Conservation (phyloP, 1,140 invertebrate genomes). For the Holotrichia oblita region DNA sequence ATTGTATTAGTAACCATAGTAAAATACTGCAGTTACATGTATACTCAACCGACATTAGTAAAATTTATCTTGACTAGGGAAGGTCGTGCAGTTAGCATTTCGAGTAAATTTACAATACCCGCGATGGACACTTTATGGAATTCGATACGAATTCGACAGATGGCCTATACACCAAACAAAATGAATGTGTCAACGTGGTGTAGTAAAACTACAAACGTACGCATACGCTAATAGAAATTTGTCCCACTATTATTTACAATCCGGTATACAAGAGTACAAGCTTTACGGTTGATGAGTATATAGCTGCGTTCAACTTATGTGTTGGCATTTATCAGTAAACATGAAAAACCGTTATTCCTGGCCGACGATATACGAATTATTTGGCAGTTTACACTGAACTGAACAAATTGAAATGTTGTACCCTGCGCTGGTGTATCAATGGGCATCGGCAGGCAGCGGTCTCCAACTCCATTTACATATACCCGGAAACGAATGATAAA, state of each 20-base stretch:
- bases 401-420: constrained; percentile 35
- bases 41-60: background rate
- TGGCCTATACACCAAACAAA: background rate
- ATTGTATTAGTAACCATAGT: too few relatives aligned
- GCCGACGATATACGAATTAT: background rate
- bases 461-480: constrained; percentile 28
- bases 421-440: background rate
- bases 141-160: background rate
- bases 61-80: constrained; percentile 14
- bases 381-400: constrained; percentile 33
- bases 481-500: constrained; percentile 29
- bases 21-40: background rate
- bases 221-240: constrained; percentile 23
- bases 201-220: constrained; percentile 26
- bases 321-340: constrained; percentile 28
- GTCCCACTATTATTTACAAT: constrained; percentile 23
- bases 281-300: background rate
- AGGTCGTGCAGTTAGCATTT: background rate
- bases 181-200: constrained; percentile 21
- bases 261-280: background rate
- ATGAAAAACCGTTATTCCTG: constrained; percentile 23
- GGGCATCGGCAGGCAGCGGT: background rate
- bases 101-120: background rate
- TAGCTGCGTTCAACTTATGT: constrained; percentile 20
- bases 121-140: constrained; percentile 25